Base-by-base conservation (phyloP, 2,113 vertebrate genomes). In the Dryoscopus gambensis region DNA sequence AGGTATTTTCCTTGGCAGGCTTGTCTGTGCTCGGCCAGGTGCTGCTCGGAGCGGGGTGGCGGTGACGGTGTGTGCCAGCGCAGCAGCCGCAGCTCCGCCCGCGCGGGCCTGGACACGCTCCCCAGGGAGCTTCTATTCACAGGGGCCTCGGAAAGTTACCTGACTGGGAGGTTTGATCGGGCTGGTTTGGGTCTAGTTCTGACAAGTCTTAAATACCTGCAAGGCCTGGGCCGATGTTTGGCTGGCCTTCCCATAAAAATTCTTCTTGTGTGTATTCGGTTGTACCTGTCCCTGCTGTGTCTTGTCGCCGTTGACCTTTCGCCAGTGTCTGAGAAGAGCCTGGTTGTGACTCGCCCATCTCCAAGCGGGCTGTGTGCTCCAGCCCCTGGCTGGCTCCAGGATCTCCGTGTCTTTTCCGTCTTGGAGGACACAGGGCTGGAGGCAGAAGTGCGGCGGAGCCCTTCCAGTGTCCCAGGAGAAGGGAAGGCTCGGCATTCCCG, bases 81-180 rank as follows among this genome's bases (percentile, higher is more conserved):
- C 69, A 19, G 46, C 35, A 8, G 14, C 31, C 37, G 1, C 49
- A 31, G 74, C 73, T 78, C 7, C 16, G 27, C 49, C 49, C 24
- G 13, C 10, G 12, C 31, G 4, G 28, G 12, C 15, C 49, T 3
- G 14, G 5, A 11, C 15, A 2, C 7, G 0, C 15, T 9, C 22
- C 39, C 27, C 46, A 0, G 16, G 3, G 4, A 33, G 17, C 42
- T 16, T n/a, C 50, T 9, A 35, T 12, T 22, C 7, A 8, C 46
- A 7, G 44, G 5, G 33, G 22, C 19, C 35, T 60, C 27, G 42
- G 33, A 17, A 35, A 15, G 14, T 49, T 40, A 22, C 31, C 53
- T 46, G 31, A 12, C 30, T 11, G 31, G 0, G 1, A 13, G 18
- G 10, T 33, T 49, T 25, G 33, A n/a, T 65, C 46, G 30, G 39